phyloP scores from a whole-genome alignment of 2,888 invertebrate genomes.

The Ethmia dodecea region DNA sequence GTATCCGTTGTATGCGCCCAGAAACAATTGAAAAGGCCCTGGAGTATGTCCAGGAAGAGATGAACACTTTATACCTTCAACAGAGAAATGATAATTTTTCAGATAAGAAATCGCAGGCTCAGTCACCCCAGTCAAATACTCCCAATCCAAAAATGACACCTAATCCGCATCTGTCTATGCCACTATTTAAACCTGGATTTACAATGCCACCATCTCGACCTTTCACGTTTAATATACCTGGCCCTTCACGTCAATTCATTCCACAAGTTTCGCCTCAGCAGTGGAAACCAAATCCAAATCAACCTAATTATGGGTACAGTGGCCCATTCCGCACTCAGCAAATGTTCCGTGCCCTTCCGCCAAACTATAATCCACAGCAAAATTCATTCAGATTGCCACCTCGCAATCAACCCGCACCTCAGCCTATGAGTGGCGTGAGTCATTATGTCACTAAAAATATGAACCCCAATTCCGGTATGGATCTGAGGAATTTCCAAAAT shows the following conservation, averaged over 20 bases:
- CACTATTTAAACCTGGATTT: background rate
- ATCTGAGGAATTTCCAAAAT: background rate
- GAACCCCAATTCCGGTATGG: background rate
- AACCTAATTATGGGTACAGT: too few species aligned
- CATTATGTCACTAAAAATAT: background rate
- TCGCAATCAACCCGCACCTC: background rate
- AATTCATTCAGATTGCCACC: constrained; percentile 1
- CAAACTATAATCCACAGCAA: constrained; percentile 4
- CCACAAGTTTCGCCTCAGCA: background rate
- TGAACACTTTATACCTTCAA: constrained; percentile 15
- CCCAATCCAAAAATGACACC: too few species aligned
- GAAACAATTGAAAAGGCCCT: constrained; percentile 11
- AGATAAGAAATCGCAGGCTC: background rate
- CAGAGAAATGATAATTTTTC: constrained; percentile 7
- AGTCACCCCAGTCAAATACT: too few species aligned
- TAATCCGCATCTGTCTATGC: background rate
- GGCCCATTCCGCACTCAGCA: constrained; percentile 4
- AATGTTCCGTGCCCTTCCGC: constrained; percentile 3
- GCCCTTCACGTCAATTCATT: constrained; percentile 1
- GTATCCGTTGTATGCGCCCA: constrained; percentile 7
- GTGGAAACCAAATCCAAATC: too few species aligned
- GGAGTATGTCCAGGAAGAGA: constrained; percentile 17
- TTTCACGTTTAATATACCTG: background rate
- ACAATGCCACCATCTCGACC: background rate
- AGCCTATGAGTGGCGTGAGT: constrained; percentile 2